These are phyloP conservation scores for Oryzias celebensis DNA, from an alignment of 2,113 vertebrate species.

Conservation along the genomic window DNA sequence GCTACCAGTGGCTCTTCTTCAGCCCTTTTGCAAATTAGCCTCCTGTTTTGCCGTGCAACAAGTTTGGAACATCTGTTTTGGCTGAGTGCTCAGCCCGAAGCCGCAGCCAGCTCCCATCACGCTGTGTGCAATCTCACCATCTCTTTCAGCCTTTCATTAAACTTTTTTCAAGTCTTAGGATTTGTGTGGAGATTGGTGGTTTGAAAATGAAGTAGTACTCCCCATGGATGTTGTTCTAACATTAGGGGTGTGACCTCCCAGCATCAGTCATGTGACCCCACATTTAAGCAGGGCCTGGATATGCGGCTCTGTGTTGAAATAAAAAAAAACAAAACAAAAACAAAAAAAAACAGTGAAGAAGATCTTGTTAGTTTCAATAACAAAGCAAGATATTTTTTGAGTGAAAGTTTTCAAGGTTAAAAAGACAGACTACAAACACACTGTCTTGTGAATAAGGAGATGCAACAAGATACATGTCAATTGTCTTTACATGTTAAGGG, in stretches of 20 bases:
- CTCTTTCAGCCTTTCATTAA: slow-evolving; percentile 40
- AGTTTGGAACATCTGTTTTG: slow-evolving; percentile 32
- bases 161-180: slow-evolving; percentile 13
- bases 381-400: no score
- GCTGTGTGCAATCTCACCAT: slow-evolving; percentile 20
- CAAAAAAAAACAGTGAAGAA: slow-evolving; percentile 20
- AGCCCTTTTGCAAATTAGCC: slow-evolving; percentile 24
- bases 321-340: slow-evolving; percentile 44
- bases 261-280: slow-evolving; percentile 37
- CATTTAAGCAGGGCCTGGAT: slow-evolving; percentile 25
- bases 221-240: slow-evolving; percentile 54
- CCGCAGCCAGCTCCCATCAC: slow-evolving; percentile 25
- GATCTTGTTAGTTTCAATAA: slow-evolving; percentile 21
- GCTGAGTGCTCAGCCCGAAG: slow-evolving; percentile 15
- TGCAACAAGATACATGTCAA: no score
- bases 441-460: not conserved
- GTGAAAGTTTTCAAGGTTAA: no score
- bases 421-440: not conserved
- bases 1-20: slow-evolving; percentile 1
- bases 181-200: slow-evolving; percentile 31
- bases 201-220: slow-evolving; percentile 27
- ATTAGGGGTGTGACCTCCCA: slow-evolving; percentile 57
- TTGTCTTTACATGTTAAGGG: not conserved
- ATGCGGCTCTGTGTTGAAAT: slow-evolving; percentile 39
- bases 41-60: slow-evolving; percentile 21